Percentiles rank a stretch among this genome's conserved stretches.
phyloP scores from a whole-genome alignment of 1,140 invertebrate genomes.

The Papilio machaon region DNA sequence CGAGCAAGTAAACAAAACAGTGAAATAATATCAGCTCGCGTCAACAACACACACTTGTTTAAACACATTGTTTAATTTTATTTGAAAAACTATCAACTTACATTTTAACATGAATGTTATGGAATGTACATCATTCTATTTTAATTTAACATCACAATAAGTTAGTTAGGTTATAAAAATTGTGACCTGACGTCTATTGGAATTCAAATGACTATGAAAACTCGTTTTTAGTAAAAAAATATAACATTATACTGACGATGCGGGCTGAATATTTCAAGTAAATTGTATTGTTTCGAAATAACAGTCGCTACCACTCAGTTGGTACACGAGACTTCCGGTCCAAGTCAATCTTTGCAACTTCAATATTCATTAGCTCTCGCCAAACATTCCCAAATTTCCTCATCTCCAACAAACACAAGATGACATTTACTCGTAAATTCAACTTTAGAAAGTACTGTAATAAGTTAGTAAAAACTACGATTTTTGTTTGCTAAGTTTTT shows the following conservation, averaged over 20 bases:
- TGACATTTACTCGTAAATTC: not conserved
- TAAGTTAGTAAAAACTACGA: not conserved
- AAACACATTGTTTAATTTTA: no score
- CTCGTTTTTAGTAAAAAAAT: not conserved
- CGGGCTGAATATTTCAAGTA: not conserved
- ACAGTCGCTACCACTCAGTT: not conserved
- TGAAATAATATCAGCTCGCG: not conserved
- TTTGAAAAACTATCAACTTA: no score
- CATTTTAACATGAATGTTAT: no score
- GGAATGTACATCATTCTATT: no score
- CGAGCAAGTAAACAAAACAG: not conserved
- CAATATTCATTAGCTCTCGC: slow-evolving; percentile 7
- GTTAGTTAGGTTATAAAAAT: no score
- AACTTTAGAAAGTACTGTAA: not conserved
- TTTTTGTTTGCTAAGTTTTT: no score
- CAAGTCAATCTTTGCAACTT: slow-evolving; percentile 1
- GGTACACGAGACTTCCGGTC: not conserved
- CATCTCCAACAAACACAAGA: not conserved
- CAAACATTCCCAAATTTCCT: not conserved
- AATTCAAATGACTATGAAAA: no score
- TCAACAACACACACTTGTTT: not conserved
- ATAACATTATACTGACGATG: not conserved
- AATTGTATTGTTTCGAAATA: slow-evolving; percentile 7
- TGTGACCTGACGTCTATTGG: no score
- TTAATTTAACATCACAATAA: no score